phyloP scores from a whole-genome alignment of 2,797 vertebrate genomes.

The Hyperoplus immaculatus region DNA sequence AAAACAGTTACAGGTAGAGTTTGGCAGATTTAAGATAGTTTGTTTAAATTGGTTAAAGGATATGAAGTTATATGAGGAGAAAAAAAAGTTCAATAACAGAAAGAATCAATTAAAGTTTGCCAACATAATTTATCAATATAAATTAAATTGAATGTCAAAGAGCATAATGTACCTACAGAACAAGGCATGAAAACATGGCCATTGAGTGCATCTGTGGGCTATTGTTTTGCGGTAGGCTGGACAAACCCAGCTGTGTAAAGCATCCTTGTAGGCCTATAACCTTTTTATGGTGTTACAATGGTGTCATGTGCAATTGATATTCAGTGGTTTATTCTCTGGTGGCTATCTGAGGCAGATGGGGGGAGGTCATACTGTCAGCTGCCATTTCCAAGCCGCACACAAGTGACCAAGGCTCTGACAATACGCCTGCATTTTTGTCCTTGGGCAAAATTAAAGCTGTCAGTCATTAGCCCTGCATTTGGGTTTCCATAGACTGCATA shows the following conservation, averaged over 20 bases:
- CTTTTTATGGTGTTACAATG: constrained; percentile 22
- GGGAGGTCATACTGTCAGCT: constrained; percentile 76
- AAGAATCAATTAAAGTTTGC: neutral
- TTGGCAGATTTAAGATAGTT: too few species aligned
- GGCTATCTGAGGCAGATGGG: constrained; percentile 72
- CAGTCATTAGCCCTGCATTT: constrained; percentile 17
- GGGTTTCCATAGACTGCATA: constrained; percentile 24
- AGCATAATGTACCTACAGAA: neutral
- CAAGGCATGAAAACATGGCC: neutral
- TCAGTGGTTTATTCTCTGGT: constrained; percentile 57
- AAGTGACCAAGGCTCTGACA: constrained; percentile 59
- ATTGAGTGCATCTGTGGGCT: neutral
- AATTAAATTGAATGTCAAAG: neutral
- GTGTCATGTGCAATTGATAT: constrained; percentile 62
- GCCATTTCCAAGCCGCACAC: constrained; percentile 71
- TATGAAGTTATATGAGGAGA: neutral
- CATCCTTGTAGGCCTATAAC: neutral
- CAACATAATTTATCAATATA: neutral
- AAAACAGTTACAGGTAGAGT: too few species aligned
- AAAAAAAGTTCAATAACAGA: neutral
- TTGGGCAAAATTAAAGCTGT: constrained; percentile 39
- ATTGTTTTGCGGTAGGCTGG: neutral
- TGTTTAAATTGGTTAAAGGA: too few species aligned
- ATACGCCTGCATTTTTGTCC: constrained; percentile 52
- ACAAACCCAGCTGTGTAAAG: too few species aligned